Conservation (phyloP, 2,888 invertebrate species). For the Nesidiocoris tenuis region DNA sequence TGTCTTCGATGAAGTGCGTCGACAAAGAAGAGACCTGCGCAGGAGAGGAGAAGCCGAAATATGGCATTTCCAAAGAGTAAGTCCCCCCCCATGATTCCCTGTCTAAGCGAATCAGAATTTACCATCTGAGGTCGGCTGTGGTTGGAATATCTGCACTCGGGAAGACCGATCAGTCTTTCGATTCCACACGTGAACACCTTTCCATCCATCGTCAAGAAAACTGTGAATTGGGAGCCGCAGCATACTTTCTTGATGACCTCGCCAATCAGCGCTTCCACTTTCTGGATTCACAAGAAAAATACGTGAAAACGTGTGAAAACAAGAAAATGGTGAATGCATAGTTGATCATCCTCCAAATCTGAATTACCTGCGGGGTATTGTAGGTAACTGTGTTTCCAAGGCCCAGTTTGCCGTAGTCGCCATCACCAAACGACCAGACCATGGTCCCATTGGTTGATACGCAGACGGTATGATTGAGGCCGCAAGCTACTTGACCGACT, state of each 20-base stretch:
- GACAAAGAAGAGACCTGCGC: constrained; percentile 56
- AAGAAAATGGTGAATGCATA: background rate
- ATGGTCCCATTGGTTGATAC: constrained; percentile 61
- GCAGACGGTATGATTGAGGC: constrained; percentile 65
- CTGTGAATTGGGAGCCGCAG: constrained; percentile 65
- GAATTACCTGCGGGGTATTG: constrained; percentile 55
- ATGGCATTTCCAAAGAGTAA: no score
- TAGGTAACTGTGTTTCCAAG: constrained; percentile 57
- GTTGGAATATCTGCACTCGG: constrained; percentile 57
- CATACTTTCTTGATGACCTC: constrained; percentile 61
- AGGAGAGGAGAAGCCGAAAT: background rate
- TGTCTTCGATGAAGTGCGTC: constrained; percentile 60
- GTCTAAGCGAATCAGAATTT: no score
- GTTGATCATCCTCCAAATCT: background rate
- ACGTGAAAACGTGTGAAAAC: background rate
- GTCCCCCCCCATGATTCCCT: background rate
- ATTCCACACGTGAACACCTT: constrained; percentile 63
- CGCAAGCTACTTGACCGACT: constrained; percentile 59
- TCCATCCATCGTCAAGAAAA: constrained; percentile 63
- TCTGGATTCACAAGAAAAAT: constrained; percentile 51
- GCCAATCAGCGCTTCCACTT: constrained; percentile 60
- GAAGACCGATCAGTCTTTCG: constrained; percentile 63
- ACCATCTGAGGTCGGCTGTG: constrained; percentile 60
- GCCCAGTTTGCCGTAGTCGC: constrained; percentile 65
- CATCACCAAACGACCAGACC: constrained; percentile 67